A percentile compares a stretch with the other conserved stretches of the same genome.
Evolutionary conservation across 2,797 vertebrate species (phyloP).

Genomic region (Pipistrellus pygmaeus): DNA sequence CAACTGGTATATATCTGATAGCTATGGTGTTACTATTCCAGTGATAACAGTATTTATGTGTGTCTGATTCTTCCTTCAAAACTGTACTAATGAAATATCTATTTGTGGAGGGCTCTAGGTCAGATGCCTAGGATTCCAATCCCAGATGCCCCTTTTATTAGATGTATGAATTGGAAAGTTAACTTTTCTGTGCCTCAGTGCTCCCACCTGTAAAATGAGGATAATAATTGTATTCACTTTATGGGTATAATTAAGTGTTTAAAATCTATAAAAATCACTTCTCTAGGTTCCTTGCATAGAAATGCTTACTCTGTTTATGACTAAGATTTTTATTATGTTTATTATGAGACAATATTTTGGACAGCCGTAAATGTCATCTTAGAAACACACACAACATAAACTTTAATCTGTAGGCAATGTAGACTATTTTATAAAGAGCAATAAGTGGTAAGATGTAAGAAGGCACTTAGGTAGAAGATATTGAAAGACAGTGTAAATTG

Average conservation of each 20-base stretch:
- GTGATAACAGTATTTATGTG: background rate
- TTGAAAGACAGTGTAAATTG: background rate
- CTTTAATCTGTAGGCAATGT: background rate
- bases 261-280: background rate
- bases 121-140: background rate
- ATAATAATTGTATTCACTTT: background rate
- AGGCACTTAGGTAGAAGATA: background rate
- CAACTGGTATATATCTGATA: background rate
- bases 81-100: background rate
- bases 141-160: background rate
- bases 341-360: background rate
- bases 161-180: background rate
- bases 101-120: background rate
- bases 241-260: background rate
- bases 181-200: background rate
- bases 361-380: background rate
- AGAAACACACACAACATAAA: background rate
- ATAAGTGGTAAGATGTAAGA: background rate
- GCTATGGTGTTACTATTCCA: background rate
- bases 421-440: background rate
- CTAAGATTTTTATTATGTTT: background rate
- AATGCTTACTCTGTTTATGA: background rate
- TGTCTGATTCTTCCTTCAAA: conserved; percentile 9
- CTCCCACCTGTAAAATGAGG: background rate
- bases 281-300: background rate